Conservation (phyloP, 2,113 vertebrate species). For the Hepsetus odoe region DNA sequence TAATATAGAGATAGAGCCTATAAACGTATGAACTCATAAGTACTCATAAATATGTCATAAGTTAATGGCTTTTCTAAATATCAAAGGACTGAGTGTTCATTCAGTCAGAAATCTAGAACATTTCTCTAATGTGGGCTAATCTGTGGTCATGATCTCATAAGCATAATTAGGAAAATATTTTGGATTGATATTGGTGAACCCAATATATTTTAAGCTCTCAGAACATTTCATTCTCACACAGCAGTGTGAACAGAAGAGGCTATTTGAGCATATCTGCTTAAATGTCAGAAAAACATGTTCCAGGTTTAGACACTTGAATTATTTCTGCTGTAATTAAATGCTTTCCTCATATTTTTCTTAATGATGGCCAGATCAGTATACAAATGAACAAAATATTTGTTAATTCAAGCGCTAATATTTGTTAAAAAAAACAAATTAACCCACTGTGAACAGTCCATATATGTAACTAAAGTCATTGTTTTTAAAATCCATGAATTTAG, state of each 20-base stretch:
- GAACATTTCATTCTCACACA: neutral
- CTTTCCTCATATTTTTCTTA: no score
- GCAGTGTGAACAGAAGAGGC: neutral
- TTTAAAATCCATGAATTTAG: no score
- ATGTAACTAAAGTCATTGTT: no score
- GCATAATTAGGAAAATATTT: slow-evolving; percentile 6
- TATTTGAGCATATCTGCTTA: neutral
- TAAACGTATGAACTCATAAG: no score
- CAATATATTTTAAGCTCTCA: neutral
- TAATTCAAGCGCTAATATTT: no score
- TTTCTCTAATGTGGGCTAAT: neutral
- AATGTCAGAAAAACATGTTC: neutral
- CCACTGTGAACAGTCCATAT: no score
- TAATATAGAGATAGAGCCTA: no score
- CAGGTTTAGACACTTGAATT: neutral
- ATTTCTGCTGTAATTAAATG: no score
- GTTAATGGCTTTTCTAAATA: neutral
- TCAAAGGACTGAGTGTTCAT: neutral
- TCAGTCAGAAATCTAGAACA: neutral
- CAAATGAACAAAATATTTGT: no score
- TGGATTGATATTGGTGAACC: neutral
- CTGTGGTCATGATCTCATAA: neutral
- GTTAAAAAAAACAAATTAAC: no score
- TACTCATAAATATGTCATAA: neutral
- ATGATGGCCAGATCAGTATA: no score